Percentiles rank a stretch among this genome's conserved stretches.
Conservation (phyloP, 2,113 vertebrate genomes). For the Heterocephalus glaber region DNA sequence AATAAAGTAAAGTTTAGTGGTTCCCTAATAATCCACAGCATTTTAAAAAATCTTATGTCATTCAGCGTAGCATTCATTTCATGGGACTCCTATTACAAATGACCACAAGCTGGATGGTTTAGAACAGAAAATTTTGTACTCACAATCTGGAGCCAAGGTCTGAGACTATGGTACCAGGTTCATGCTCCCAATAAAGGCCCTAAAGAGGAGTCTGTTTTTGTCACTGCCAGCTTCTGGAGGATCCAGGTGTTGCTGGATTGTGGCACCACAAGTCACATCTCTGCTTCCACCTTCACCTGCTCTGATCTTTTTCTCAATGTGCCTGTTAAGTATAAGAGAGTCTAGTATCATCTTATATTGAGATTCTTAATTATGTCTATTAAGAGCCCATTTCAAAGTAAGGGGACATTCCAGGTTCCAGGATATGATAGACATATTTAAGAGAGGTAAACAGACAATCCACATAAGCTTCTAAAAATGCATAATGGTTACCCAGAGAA, state of each 20-base stretch:
- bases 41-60: not conserved
- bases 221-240: not conserved
- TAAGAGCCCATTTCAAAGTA: not conserved
- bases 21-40: not conserved
- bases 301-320: not conserved
- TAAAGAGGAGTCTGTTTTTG: not conserved
- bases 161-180: not conserved
- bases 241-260: not conserved
- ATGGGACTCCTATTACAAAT: not conserved
- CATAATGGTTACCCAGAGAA: not conserved
- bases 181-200: fast-evolving
- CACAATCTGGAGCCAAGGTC: not conserved
- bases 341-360: not conserved
- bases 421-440: not conserved
- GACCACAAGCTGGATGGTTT: not conserved
- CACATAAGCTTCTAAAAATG: fast-evolving
- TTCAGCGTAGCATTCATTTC: not conserved
- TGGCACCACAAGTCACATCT: fast-evolving
- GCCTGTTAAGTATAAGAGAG: not conserved
- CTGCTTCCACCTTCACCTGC: fast-evolving
- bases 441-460: too few species aligned
- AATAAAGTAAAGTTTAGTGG: not conserved
- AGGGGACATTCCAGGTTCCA: not conserved
- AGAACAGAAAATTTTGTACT: not conserved
- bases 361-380: not conserved